These are phyloP conservation scores for Anoura caudifer DNA, from an alignment of 2,113 vertebrate species.

Conservation along the genomic window DNA sequence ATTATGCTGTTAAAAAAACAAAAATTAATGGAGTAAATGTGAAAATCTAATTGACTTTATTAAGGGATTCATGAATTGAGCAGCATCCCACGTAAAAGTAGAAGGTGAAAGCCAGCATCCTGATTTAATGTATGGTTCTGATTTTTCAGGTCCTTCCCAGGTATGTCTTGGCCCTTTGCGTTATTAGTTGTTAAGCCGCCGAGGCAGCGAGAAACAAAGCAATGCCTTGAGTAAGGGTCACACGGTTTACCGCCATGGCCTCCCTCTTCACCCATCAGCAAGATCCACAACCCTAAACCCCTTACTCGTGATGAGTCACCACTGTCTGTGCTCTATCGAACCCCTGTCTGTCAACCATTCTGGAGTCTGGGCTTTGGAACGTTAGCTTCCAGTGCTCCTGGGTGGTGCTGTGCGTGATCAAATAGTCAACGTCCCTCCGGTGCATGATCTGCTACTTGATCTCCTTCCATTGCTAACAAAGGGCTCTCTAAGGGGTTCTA, in stretches of 20 bases:
- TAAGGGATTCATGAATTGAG: not conserved
- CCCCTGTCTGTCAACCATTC: not conserved
- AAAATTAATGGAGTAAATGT: not conserved
- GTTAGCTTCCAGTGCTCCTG: not conserved
- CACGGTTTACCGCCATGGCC: not conserved
- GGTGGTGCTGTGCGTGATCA: not conserved
- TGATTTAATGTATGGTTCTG: not conserved
- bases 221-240: not conserved
- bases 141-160: not conserved
- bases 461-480: not conserved
- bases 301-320: not conserved
- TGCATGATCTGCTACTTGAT: too few species aligned
- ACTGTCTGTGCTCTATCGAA: not conserved
- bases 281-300: not conserved
- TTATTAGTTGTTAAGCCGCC: not conserved
- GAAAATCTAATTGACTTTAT: not conserved
- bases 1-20: not conserved
- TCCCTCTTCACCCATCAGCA: not conserved
- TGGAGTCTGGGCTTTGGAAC: not conserved
- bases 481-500: not conserved
- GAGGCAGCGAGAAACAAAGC: not conserved
- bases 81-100: not conserved
- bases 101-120: not conserved
- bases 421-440: not conserved
- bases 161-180: not conserved